phyloP scores from a whole-genome alignment of 1,140 invertebrate species.

The Batillaria attramentaria region DNA sequence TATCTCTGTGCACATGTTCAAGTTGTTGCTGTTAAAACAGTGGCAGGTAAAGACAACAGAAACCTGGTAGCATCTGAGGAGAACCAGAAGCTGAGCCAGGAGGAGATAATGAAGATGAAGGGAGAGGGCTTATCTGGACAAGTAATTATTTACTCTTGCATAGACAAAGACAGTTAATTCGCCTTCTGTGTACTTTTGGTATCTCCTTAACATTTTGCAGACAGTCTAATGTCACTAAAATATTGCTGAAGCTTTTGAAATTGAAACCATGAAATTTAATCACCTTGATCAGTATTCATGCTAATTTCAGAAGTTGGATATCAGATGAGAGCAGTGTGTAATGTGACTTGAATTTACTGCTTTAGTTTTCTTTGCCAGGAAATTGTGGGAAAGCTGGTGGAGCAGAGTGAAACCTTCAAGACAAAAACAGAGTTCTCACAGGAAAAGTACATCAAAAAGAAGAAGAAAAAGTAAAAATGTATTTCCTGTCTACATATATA shows the following conservation, averaged over 20 bases:
- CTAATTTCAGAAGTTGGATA: not conserved
- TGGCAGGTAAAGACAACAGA: conserved; percentile 84
- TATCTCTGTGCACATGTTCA: not conserved
- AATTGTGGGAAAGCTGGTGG: conserved; percentile 83
- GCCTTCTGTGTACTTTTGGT: too few species aligned
- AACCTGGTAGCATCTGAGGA: conserved; percentile 86
- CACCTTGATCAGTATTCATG: not conserved
- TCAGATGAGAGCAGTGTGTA: not conserved
- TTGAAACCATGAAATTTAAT: not conserved
- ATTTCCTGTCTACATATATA: not conserved
- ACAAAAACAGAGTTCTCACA: conserved; percentile 93
- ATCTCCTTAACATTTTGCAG: too few species aligned
- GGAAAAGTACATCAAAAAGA: conserved; percentile 95
- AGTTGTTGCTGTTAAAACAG: conserved; percentile 2
- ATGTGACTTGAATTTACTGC: not conserved
- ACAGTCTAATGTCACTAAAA: too few species aligned
- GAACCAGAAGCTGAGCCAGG: conserved; percentile 88
- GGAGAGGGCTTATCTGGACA: conserved; percentile 82
- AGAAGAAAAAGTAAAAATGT: conserved; percentile 88
- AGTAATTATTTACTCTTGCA: too few species aligned
- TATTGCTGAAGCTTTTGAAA: too few species aligned
- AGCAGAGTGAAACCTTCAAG: conserved; percentile 87
- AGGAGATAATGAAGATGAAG: conserved; percentile 85
- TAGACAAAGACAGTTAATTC: too few species aligned
- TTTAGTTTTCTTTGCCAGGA: conserved; percentile 10